phyloP scores from a whole-genome alignment of 1,140 invertebrate species.

The Schlechtendalia chinensis region DNA sequence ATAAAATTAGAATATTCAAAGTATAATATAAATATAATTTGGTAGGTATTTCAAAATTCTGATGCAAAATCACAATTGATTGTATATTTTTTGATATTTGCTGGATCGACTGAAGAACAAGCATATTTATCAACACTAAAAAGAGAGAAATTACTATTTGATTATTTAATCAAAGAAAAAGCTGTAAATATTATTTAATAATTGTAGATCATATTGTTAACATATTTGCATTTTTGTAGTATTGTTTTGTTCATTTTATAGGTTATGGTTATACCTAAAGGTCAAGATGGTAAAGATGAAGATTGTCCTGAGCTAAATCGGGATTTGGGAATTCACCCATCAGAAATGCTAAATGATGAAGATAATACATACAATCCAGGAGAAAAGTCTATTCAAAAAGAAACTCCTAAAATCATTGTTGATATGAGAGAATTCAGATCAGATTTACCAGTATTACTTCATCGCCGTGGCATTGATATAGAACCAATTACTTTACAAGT shows the following conservation, averaged over 20 bases:
- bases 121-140: conserved; percentile 85
- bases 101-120: conserved; percentile 92
- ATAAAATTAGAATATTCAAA: neutral
- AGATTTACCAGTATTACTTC: conserved; percentile 90
- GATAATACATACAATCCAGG: conserved; percentile 66
- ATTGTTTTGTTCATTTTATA: conserved; percentile 58
- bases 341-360: conserved; percentile 56
- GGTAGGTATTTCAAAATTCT: conserved; percentile 70
- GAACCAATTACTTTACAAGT: conserved; percentile 86
- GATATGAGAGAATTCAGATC: conserved; percentile 98
- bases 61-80: conserved; percentile 63
- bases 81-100: conserved; percentile 88
- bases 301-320: conserved; percentile 66
- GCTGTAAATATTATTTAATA: conserved; percentile 64
- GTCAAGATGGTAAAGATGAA: conserved; percentile 83
- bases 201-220: neutral
- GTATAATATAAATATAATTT: conserved; percentile 41
- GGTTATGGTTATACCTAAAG: conserved; percentile 88
- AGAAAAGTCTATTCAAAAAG: conserved; percentile 56
- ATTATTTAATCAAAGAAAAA: conserved; percentile 86
- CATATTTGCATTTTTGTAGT: neutral
- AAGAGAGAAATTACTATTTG: conserved; percentile 92
- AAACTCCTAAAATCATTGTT: conserved; percentile 75
- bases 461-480: conserved; percentile 89
- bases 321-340: conserved; percentile 55